Base-by-base conservation (phyloP, 2,113 vertebrate genomes). In the Lagopus leucura region DNA sequence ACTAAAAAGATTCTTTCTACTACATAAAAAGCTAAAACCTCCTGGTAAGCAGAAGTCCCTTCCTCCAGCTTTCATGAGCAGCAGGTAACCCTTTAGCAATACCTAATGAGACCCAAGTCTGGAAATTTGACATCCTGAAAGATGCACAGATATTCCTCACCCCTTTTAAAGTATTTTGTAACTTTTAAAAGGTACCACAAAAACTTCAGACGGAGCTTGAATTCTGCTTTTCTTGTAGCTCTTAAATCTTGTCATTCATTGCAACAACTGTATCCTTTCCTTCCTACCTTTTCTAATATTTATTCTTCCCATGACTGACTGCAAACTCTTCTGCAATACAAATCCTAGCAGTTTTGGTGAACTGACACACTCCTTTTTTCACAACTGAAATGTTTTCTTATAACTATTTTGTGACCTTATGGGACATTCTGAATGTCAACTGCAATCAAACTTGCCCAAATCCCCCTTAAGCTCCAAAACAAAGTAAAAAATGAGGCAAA, bases 401-500 rank as follows among this genome's bases (percentile, higher is more conserved):
- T 92, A 87, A 89, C 63, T 86, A 27, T 34, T 54, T 24, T 67
- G 22, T 69, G 55, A 83, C 50, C 52, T 36, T 48, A 50, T 9
- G 6, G 45, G 60, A 87, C 57, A 84, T 87, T 79, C 11, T 80
- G n/a, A 82, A 64, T n/a, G 55, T 80, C 55, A 90, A 8, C 14
- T 40, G 43, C 69, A 89, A 94, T 86, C 60, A 86, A 86, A 66
- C 38, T 72, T 93, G 55, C 30, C 63, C 58, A 90, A 66, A 83
- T 88, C 60, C 58, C n/a, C 61, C 63, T 82, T 80, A 90, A 94
- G 55, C 71, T 87, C 71, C 61, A 40, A 88, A 71, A 36, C 71
- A 94, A 94, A 94, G 38, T 43, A 60, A 73, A 48, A 86, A 72
- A 19, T 75, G 52, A 95, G 74, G 67, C 77, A 89, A 90, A 93